Evolutionary conservation across 2,113 vertebrate species (phyloP), one percentile per base, ranked within the genome.

Genomic region (Conger conger): DNA sequence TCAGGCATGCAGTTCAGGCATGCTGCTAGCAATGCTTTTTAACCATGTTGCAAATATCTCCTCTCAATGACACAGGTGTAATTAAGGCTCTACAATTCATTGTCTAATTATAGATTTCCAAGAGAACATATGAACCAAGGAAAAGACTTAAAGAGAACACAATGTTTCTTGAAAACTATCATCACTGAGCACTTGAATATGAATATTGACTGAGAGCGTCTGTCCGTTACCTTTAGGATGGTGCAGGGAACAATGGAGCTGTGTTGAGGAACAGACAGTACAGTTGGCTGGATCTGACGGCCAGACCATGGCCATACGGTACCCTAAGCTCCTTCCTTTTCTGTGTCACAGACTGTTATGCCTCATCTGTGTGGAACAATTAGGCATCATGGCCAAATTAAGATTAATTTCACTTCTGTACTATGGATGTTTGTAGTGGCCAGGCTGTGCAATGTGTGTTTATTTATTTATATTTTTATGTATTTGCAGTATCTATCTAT

Each of bases 21-120:
- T 9, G 54, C 3, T 57, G 54, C 18, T 57, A 57, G 54, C 40
- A 42, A 42, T 42, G 40, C 36, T 17, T 42, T 80, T 80, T 42
- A 42, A 45, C 35, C 38, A n/a, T 42, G 79, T 80, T 42, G 79
- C 79, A 80, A 40, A 80, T 80, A 79, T 35, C 77, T 33, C 16
- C 77, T 37, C 77, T 36, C 77, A 16, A 3, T 33, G 4, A 79
- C 77, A 13, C 8, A 38, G 77, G 54, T 17, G 16, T 45, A 80
- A 80, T 50, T 50, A 80, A n/a, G 27, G 40, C 79, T 42, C 40
- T 27, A 27, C n/a, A 80, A 45, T 80, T 79, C 16, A 79, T 7
- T 80, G 38, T 50, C 79, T 80, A 80, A 30, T 80, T 80, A 50
- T 80, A n/a, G 23, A 27, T 45, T 80, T 80, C 79, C 4, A 80